Evolutionary conservation across 2,113 vertebrate species (phyloP).

Genomic region (Sapajus apella): DNA sequence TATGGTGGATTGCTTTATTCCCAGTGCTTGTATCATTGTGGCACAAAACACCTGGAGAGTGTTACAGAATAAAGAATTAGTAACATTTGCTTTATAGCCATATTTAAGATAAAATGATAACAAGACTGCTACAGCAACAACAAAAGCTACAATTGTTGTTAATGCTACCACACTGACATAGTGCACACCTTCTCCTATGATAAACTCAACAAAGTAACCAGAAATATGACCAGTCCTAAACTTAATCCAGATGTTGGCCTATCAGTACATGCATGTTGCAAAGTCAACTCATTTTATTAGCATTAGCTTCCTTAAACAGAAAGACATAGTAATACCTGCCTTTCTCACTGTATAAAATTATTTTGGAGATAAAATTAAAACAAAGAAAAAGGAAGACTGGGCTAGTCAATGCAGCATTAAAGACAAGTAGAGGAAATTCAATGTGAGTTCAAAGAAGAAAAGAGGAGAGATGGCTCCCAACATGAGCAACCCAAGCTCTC

Average conservation of each 20-base stretch:
- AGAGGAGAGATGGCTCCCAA: background rate
- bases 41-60: background rate
- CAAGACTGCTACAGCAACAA: background rate
- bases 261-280: background rate
- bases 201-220: background rate
- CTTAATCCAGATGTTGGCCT: background rate
- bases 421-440: background rate
- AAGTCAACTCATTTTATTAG: background rate
- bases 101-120: background rate
- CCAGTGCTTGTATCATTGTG: background rate
- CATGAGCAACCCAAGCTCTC: fast-evolving
- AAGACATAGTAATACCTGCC: background rate
- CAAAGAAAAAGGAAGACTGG: background rate
- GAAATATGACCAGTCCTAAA: background rate
- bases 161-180: background rate
- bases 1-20: background rate
- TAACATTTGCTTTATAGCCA: background rate
- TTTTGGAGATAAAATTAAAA: constrained; percentile 5
- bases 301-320: background rate
- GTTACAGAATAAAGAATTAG: background rate
- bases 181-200: background rate
- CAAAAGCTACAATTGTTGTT: background rate
- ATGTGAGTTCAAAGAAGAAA: background rate
- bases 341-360: background rate
- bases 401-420: background rate